Base-by-base conservation (phyloP, 2,113 vertebrate genomes). In the Chunga burmeisteri region DNA sequence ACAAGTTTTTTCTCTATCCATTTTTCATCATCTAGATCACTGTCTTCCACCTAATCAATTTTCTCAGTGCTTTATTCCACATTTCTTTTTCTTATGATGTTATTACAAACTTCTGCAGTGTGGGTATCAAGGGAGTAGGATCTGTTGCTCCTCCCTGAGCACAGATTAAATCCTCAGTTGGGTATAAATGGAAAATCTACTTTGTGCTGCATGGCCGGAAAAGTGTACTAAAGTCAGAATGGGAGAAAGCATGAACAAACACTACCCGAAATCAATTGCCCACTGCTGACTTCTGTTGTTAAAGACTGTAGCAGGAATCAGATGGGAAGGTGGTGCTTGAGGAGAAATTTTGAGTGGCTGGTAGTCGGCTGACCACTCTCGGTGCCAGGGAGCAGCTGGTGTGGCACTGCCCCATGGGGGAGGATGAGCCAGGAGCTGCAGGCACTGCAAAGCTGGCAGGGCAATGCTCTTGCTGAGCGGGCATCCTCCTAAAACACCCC, bases 321-420 rank as follows among this genome's bases (percentile, higher is more conserved):
- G 30, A 87, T 27, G 7, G 44, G n/a, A 71, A 93, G 44, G 8
- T 1, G 3, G 22, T 8, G 1, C 29, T 42, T 87, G 50, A 44
- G 36, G 15, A 62, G 21, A 32, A 74, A 47, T 93, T 83, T 49
- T 0, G 0, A 13, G 23, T 62, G 38, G 71, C 30, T 1, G 0
- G 2, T 65, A 61, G 13, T 29, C 2, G 3, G 1, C 15, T 47
- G 58, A 50, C 23, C 21, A 26, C 32, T 44, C 18, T n/a, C 10
- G 52, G 38, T 25, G 19, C 5, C 27, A 44, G 17, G 53, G 16
- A 70, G 11, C 25, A 47, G 29, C 16, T 4, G 5, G 29, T 63
- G 13, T 25, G 25, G 13, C 14, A 25, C 52, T 80, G 67, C 10
- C 11, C 17, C 16, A 2, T 0, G 2, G 5, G 6, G 3, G 5